phyloP scores from a whole-genome alignment of 2,113 vertebrate genomes.

The Pitta sordida region DNA sequence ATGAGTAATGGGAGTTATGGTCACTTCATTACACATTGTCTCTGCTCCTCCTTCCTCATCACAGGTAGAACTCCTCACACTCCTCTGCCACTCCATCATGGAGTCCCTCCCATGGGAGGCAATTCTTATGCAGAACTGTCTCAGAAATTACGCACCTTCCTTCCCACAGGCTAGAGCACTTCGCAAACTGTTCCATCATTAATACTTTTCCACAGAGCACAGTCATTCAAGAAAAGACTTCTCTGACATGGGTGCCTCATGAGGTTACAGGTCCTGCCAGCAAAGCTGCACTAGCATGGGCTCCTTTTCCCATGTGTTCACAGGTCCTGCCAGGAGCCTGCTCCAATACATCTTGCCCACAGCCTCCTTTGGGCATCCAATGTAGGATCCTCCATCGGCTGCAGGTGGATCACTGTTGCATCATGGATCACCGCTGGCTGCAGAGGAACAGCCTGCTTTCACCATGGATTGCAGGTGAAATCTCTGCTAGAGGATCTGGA shows the following conservation, averaged over 20 bases:
- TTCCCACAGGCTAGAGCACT: background rate
- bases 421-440: background rate
- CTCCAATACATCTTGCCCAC: background rate
- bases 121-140: background rate
- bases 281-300: background rate
- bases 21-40: background rate
- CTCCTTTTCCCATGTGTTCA: background rate
- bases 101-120: background rate
- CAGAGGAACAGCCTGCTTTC: background rate
- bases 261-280: background rate
- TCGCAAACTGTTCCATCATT: background rate
- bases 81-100: background rate
- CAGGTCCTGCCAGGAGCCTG: background rate
- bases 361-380: background rate
- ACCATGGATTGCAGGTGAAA: background rate
- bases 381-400: background rate
- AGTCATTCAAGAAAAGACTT: background rate
- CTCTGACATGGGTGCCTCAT: background rate
- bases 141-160: background rate
- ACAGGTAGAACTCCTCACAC: background rate
- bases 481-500: background rate
- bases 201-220: accelerated
- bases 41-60: background rate
- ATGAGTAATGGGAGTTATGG: background rate
- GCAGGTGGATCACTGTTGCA: background rate